phyloP scores from a whole-genome alignment of 1,140 invertebrate species.

The Galleria mellonella region DNA sequence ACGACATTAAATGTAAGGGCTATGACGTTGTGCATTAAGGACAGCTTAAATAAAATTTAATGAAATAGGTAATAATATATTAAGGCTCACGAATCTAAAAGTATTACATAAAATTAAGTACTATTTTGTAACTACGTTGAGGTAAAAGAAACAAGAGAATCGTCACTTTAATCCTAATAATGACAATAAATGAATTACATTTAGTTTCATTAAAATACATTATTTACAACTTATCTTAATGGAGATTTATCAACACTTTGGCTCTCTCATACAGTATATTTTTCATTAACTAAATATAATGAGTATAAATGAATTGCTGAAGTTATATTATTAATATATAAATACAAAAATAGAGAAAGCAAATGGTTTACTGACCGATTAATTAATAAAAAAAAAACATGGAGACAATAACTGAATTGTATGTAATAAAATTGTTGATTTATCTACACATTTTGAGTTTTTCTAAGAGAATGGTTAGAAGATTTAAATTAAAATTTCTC shows the following conservation, averaged over 20 bases:
- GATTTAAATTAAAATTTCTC: slow-evolving; percentile 43
- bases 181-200: slow-evolving; percentile 55
- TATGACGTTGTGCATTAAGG: slow-evolving; percentile 41
- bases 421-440: slow-evolving; percentile 27
- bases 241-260: slow-evolving; percentile 59
- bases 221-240: slow-evolving; percentile 60
- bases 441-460: slow-evolving; percentile 50
- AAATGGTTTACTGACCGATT: slow-evolving; percentile 44
- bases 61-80: slow-evolving; percentile 7
- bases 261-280: slow-evolving; percentile 45
- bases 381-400: slow-evolving; percentile 24
- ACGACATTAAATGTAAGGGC: slow-evolving; percentile 19
- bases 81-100: slow-evolving; percentile 9
- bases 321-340: slow-evolving; percentile 11
- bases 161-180: slow-evolving; percentile 32
- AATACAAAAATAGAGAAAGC: slow-evolving; percentile 37
- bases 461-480: slow-evolving; percentile 41
- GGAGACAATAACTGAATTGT: slow-evolving; percentile 37
- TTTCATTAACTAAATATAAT: slow-evolving; percentile 48
- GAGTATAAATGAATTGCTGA: slow-evolving; percentile 56
- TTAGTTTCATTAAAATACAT: slow-evolving; percentile 48
- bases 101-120: slow-evolving; percentile 29
- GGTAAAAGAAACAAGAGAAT: slow-evolving; percentile 48
- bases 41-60: slow-evolving; percentile 27
- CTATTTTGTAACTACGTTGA: slow-evolving; percentile 46